A percentile compares a stretch with the other conserved stretches of the same genome.
Evolutionary conservation across 2,797 vertebrate genomes (phyloP).

Genomic region (Gallirallus australis): DNA sequence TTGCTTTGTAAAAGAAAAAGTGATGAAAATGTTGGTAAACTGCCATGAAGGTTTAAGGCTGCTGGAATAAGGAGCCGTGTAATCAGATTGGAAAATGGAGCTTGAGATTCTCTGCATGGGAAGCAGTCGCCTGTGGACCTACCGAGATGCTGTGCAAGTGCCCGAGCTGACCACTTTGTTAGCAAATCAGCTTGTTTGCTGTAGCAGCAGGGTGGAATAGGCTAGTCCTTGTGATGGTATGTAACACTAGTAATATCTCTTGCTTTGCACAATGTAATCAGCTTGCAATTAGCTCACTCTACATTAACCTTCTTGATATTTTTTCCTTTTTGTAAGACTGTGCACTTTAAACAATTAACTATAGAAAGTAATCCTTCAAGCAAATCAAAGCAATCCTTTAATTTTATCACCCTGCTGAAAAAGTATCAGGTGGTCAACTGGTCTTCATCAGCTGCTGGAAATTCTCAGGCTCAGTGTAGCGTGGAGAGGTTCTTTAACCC

Average conservation of each 20-base stretch:
- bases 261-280: conserved; percentile 79
- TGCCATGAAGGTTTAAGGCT: conserved; percentile 90
- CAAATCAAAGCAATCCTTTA: conserved; percentile 84
- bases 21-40: conserved; percentile 86
- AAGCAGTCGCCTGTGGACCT: conserved; percentile 81
- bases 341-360: conserved; percentile 79
- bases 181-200: conserved; percentile 82
- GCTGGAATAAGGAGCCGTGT: conserved; percentile 86
- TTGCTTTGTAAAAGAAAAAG: conserved; percentile 86
- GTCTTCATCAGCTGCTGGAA: conserved; percentile 78
- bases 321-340: conserved; percentile 64
- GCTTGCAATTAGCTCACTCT: conserved; percentile 80
- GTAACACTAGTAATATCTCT: conserved; percentile 81
- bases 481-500: conserved; percentile 73
- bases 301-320: conserved; percentile 77
- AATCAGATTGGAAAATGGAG: conserved; percentile 87
- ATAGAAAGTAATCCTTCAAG: conserved; percentile 79
- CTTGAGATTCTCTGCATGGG: conserved; percentile 79
- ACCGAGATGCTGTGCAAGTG: conserved; percentile 79
- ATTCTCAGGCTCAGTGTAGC: conserved; percentile 76
- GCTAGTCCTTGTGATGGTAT: conserved; percentile 81
- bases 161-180: conserved; percentile 83
- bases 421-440: conserved; percentile 84
- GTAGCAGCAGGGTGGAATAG: conserved; percentile 80
- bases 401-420: conserved; percentile 84